Evolutionary conservation across 1,140 invertebrate species (phyloP).

Genomic region (Microplitis mediator): DNA sequence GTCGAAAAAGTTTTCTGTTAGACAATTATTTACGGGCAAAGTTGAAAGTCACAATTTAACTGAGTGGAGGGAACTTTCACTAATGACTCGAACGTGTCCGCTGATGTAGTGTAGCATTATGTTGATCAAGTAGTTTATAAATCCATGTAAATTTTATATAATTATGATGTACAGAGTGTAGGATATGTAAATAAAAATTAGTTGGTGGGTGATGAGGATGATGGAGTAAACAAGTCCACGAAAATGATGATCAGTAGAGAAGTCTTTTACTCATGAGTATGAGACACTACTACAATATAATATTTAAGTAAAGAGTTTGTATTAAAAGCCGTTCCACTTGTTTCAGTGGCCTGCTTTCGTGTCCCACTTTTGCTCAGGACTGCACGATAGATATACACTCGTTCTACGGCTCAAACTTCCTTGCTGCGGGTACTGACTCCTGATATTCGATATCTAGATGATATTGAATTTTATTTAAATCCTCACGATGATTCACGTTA

Average conservation of each 20-base stretch:
- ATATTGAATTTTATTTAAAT: no score
- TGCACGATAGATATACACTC: conserved; percentile 13
- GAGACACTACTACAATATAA: neutral
- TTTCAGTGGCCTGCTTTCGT: conserved; percentile 62
- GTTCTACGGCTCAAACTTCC: neutral
- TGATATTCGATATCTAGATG: no score
- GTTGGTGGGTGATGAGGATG: no score
- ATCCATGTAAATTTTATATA: neutral
- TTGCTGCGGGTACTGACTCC: neutral
- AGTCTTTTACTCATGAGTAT: no score
- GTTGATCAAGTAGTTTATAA: no score
- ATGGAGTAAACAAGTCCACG: no score
- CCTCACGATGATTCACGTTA: no score
- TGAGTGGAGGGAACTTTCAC: conserved; percentile 53
- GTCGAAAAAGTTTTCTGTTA: conserved; percentile 10
- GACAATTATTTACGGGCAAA: conserved; percentile 34
- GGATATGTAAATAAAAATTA: no score
- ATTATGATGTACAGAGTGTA: no score
- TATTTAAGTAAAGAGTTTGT: conserved; percentile 37
- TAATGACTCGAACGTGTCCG: conserved; percentile 50
- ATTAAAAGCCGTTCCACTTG: conserved; percentile 61
- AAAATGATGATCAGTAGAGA: no score
- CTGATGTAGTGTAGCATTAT: neutral
- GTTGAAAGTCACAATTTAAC: conserved; percentile 53
- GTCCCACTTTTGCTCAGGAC: conserved; percentile 52